Evolutionary conservation across 1,140 invertebrate species (phyloP), one percentile per base, ranked within the genome.

Genomic region (Calephelis nemesis): DNA sequence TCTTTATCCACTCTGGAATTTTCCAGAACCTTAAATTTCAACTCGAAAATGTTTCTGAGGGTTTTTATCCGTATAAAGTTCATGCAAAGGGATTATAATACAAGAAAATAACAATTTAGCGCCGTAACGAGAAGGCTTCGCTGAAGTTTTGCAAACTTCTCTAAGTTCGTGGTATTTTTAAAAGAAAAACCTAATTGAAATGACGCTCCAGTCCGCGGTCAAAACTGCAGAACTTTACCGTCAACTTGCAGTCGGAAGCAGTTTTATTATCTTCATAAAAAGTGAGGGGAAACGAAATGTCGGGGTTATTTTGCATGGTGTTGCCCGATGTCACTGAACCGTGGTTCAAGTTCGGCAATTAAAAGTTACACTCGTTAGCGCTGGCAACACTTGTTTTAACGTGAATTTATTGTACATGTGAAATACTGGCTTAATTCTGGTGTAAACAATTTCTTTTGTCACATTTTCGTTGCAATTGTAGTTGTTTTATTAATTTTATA

Each of bases 331-430:
- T 60, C 54, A 7, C 54, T 60, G 40, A 48, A 65, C 62, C 63
- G 49, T 70, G 68, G 71, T 39, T 76, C 76, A 81, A 81, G 78
- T 83, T 83, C 73, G 75, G 76, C 81, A 83, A 85, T 85, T 83
- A 85, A 85, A 85, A 85, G 74, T 83, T 82, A 67, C 19, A 30
- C 68, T 82, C 77, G 81, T 83, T 81, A 82, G 72, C 47, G 40
- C 12, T 30, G 49, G 62, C 65, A 63, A 69, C 72, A 69, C 69
- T 76, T 75, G 74, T 78, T 66, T 54, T 42, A 54, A 42, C 45
- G 11, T 13, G 42, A 49, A 64, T 39, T 79, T 77, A 49, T 45
- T 63, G 49, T 67, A 71, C 63, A 65, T 69, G 62, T 70, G 42
- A 52, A 49, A 15, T 45, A 66, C 49, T 45, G 40, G 39, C 15